phyloP scores from a whole-genome alignment of 2,888 invertebrate genomes.

The Dryobotodes eremita region DNA sequence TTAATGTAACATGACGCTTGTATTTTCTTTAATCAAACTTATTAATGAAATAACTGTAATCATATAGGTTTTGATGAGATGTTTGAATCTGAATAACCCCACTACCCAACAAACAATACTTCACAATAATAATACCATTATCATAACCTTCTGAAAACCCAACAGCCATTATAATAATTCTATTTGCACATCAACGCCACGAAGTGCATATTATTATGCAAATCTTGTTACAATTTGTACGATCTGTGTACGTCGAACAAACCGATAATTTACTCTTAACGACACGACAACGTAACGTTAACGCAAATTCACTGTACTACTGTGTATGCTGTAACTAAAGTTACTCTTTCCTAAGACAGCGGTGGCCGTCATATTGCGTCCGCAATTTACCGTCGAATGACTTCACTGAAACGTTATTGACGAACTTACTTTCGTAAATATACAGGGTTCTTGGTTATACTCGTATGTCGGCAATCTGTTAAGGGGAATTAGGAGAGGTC shows the following conservation, averaged over 20 bases:
- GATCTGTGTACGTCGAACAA: conserved; percentile 40
- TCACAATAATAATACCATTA: conserved; percentile 16
- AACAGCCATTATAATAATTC: conserved; percentile 27
- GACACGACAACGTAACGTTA: conserved; percentile 50
- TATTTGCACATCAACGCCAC: conserved; percentile 17
- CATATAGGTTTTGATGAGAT: background rate
- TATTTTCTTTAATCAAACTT: too few species aligned
- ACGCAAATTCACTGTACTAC: background rate
- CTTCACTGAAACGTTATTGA: too few species aligned
- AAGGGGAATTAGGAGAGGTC: too few species aligned
- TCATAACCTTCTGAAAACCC: conserved; percentile 6
- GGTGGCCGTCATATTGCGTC: too few species aligned
- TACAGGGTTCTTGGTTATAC: too few species aligned
- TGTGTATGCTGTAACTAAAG: background rate
- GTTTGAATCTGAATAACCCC: background rate
- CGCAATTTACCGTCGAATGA: too few species aligned
- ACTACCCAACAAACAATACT: background rate
- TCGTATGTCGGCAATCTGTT: too few species aligned
- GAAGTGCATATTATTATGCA: conserved; percentile 45
- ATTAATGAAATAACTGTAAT: background rate
- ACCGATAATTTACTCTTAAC: conserved; percentile 51
- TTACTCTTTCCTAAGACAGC: background rate
- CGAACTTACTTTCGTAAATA: too few species aligned
- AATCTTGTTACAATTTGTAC: conserved; percentile 40
- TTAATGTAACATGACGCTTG: too few species aligned